A percentile compares a stretch with the other conserved stretches of the same genome.
Conservation (phyloP, 2,888 invertebrate genomes). For the Theodoxus fluviatilis region DNA sequence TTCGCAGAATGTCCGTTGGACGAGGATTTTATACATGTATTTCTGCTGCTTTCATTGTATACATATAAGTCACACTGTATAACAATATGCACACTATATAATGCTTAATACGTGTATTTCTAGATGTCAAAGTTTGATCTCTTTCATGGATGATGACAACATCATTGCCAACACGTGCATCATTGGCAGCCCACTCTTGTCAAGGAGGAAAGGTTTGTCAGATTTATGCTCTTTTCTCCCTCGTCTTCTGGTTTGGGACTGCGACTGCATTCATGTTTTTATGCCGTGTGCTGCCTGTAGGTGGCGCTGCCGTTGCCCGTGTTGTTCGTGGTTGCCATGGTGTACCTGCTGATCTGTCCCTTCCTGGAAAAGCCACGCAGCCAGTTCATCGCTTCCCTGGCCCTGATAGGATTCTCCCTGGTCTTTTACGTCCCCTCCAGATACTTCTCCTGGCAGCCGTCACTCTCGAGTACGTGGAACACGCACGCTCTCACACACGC, state of each 20-base stretch:
- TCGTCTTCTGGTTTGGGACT: not conserved
- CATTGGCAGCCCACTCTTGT: no score
- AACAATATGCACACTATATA: no score
- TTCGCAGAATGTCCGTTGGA: not conserved
- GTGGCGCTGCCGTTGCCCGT: constrained; percentile 35
- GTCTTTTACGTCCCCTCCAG: constrained; percentile 35
- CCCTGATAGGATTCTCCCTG: constrained; percentile 34
- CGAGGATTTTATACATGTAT: not conserved
- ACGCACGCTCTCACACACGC: not conserved
- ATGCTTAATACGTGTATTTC: no score
- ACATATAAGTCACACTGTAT: no score
- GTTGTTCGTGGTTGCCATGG: constrained; percentile 31
- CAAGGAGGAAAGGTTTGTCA: no score
- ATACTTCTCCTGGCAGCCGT: not conserved
- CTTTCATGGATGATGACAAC: no score
- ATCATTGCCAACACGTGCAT: no score
- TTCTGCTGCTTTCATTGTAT: not conserved
- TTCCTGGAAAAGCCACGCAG: constrained; percentile 33
- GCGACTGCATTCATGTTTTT: not conserved
- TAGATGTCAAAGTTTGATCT: no score
- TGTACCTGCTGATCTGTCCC: constrained; percentile 31
- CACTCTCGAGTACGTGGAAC: constrained; percentile 15
- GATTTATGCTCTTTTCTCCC: not conserved
- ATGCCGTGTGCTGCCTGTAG: no score
- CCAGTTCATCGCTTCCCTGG: constrained; percentile 39